Evolutionary conservation across 2,888 invertebrate genomes (phyloP), one percentile per base, ranked within the genome.

Genomic region (Torymus aiolomorphi): DNA sequence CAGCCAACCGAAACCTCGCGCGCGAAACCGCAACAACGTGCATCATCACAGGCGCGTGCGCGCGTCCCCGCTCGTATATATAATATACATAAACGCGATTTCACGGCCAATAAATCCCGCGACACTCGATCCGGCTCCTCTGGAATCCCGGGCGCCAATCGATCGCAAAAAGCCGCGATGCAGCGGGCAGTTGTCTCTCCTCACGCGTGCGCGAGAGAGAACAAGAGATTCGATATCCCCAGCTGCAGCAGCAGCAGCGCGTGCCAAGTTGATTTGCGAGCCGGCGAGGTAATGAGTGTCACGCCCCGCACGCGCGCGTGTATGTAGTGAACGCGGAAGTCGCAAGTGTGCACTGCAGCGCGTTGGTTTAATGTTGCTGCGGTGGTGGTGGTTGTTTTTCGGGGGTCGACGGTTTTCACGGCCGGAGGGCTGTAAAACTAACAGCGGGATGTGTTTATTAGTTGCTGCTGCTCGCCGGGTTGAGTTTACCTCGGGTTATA

Each of bases 191-290:
- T 62, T 72, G 72, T 62, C 2, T 42, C 8, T 16, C 1, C 42
- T 24, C 52, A 8, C 24, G 54, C 16, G 56, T 56, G 12, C 2
- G 13, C 49, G 49, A 63, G 62, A 62, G 42, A 63, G 42, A 63
- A 24, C n/a, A 42, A 12, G 57, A 57, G 57, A 57, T 24, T 24
- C 24, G 24, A 24, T 24, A 24, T 24, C 24, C 24, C 24, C 24
- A 24, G 24, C 24, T 24, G 24, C 24, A 24, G 24, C 24, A n/a
- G 10, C n/a, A 57, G 5, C 14, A 16, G 51, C 71, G 49, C 14
- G 18, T 52, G 16, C 20, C 13, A 24, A 12, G 20, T 70, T 76
- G 76, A 77, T 77, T 77, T 77, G 76, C 76, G 76, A 77, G 70
- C 70, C 49, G 20, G 14, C n/a, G 31, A n/a, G 56, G 56, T 70